These are phyloP conservation scores for Ophioninae sp. DNA, from an alignment of 2,888 invertebrate genomes.

Conservation along the genomic window DNA sequence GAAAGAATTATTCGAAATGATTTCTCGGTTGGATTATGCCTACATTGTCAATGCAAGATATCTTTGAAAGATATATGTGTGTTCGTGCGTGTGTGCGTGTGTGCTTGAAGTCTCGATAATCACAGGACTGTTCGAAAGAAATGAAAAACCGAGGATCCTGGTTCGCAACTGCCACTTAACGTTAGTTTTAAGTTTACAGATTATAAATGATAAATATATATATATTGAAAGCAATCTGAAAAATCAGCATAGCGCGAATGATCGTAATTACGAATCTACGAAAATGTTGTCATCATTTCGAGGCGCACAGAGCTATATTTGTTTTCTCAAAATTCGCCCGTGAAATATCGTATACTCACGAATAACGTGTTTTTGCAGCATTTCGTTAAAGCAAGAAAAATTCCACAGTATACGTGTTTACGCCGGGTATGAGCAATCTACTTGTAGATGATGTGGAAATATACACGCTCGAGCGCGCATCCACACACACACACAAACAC, in stretches of 20 bases:
- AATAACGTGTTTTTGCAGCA: slow-evolving; percentile 12
- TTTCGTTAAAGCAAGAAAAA: slow-evolving; percentile 29
- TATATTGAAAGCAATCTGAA: slow-evolving; percentile 26
- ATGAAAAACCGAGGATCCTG: slow-evolving; percentile 16
- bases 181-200: slow-evolving; percentile 40
- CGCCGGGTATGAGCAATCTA: slow-evolving; percentile 44
- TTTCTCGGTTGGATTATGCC: slow-evolving; percentile 6
- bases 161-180: slow-evolving; percentile 42
- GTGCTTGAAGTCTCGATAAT: too few species aligned
- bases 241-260: slow-evolving; percentile 36
- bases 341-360: slow-evolving; percentile 3
- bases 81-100: slow-evolving; percentile 28
- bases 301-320: slow-evolving; percentile 26
- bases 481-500: not conserved
- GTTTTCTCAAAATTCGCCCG: slow-evolving; percentile 11
- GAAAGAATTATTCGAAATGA: not conserved
- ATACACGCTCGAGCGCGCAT: not conserved
- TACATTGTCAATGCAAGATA: slow-evolving; percentile 5
- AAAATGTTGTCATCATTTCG: slow-evolving; percentile 51
- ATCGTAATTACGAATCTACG: slow-evolving; percentile 35
- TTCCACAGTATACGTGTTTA: slow-evolving; percentile 10
- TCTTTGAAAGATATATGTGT: slow-evolving; percentile 47
- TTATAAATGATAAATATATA: slow-evolving; percentile 32
- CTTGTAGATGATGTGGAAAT: slow-evolving; percentile 27
- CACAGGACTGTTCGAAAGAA: slow-evolving; percentile 4